Evolutionary conservation across 2,888 invertebrate species (phyloP).

Genomic region (Galeopsomyia nigrocyanea): DNA sequence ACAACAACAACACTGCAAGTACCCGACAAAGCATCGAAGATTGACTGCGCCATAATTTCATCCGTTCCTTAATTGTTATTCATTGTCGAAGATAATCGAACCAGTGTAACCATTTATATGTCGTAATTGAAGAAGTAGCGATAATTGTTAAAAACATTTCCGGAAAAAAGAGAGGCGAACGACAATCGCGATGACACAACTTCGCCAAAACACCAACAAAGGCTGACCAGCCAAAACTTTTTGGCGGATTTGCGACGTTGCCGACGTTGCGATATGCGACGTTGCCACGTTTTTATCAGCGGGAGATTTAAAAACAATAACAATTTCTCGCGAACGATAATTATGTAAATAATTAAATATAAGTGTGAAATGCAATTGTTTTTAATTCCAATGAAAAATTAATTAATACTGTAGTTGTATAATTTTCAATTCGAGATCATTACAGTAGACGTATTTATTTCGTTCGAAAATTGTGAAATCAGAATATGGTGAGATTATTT

Average conservation of each 20-base stretch:
- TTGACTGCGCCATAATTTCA: conserved; percentile 62
- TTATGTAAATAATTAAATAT: neutral
- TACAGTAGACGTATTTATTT: too few species aligned
- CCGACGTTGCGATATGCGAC: neutral
- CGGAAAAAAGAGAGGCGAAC: too few species aligned
- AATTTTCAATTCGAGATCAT: too few species aligned
- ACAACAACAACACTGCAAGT: conserved; percentile 50
- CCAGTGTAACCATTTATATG: too few species aligned
- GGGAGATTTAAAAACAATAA: conserved; percentile 23
- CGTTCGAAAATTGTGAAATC: too few species aligned
- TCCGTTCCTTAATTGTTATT: too few species aligned
- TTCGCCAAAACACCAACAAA: conserved; percentile 44
- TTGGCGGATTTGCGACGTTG: neutral
- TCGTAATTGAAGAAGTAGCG: too few species aligned
- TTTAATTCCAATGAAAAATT: neutral
- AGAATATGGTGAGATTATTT: too few species aligned
- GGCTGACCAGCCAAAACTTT: neutral
- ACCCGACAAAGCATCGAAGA: conserved; percentile 66
- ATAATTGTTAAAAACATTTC: too few species aligned
- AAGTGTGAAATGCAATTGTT: conserved; percentile 23
- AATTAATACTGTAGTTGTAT: too few species aligned
- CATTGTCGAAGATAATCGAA: too few species aligned
- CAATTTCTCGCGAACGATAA: neutral
- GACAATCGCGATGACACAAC: conserved; percentile 12
- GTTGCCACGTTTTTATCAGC: neutral